Percentiles rank a stretch among this genome's conserved stretches.
Conservation (phyloP, 2,797 vertebrate species). For the Halcyon leucocephala region DNA sequence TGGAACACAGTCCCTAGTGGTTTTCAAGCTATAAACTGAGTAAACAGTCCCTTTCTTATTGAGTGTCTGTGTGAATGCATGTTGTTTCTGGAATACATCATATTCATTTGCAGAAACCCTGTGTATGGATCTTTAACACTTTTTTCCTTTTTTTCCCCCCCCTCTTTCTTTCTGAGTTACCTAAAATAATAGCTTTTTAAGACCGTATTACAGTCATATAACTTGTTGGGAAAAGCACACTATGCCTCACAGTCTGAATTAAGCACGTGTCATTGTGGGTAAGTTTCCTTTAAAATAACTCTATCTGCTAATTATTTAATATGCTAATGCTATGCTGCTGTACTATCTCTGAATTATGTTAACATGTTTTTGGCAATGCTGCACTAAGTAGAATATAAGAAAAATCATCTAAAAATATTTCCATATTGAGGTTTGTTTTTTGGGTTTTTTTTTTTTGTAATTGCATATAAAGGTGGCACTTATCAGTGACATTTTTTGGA, state of each 20-base stretch:
- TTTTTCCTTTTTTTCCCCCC: rapidly evolving
- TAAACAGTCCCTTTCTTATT: slow-evolving; percentile 75
- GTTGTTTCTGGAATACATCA: slow-evolving; percentile 74
- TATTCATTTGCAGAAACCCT: slow-evolving; percentile 74
- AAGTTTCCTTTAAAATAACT: slow-evolving; percentile 64
- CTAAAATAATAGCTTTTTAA: slow-evolving; percentile 60
- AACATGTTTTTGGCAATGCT: slow-evolving; percentile 42
- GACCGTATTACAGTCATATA: slow-evolving; percentile 3
- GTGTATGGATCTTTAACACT: slow-evolving; percentile 62
- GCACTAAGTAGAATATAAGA: slow-evolving; percentile 11
- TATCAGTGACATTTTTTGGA: slow-evolving; percentile 41
- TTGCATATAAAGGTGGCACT: slow-evolving; percentile 28
- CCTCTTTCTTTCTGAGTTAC: background rate
- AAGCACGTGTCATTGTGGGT: slow-evolving; percentile 46
- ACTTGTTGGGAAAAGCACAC: slow-evolving; percentile 51
- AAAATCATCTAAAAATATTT: slow-evolving; percentile 18
- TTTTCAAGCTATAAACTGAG: slow-evolving; percentile 76
- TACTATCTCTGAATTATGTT: slow-evolving; percentile 33
- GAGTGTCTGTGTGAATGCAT: slow-evolving; percentile 60
- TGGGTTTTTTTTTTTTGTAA: background rate
- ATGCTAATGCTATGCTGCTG: slow-evolving; percentile 30
- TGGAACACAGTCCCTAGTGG: slow-evolving; percentile 72
- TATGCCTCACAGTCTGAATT: slow-evolving; percentile 57
- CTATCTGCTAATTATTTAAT: slow-evolving; percentile 58
- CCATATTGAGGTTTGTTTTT: background rate